Evolutionary conservation across 2,113 vertebrate species (phyloP), one percentile per base, ranked within the genome.

Genomic region (Lipotes vexillifer): DNA sequence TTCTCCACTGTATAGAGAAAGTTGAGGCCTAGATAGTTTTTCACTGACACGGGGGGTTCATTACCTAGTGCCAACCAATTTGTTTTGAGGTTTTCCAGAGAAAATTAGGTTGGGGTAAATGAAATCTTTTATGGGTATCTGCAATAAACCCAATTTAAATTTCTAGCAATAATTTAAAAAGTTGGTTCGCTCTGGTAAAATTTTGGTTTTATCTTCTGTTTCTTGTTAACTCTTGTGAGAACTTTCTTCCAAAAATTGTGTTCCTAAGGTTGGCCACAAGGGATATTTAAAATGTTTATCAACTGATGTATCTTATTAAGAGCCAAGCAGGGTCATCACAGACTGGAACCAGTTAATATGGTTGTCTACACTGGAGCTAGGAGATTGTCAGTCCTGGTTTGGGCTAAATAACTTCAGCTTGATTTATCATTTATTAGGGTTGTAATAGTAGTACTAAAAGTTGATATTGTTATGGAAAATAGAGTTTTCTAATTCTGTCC

Each of bases 171-270:
- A 93, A 83, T 94, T 55, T 84, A 49, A 87, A 91, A 95, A 82
- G 12, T 61, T 95, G 21, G 52, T 55, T 77, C 46, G 25, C 36
- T 89, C 33, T 95, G 83, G 38, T 93, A 81, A 90, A 41, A 8
- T n/a, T 96, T 90, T 96, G 12, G 65, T 68, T 96, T 94, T 33
- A 82, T 71, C 46, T 92, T 86, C 93, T 92, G 46, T 83, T 97
- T 92, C 41, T 87, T 94, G 8, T 81, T 95, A 77, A 82, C 12
- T 68, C 27, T 94, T 86, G 52, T 66, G 78, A 81, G 77, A 80
- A 83, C 4, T 69, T 1, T 46, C 15, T 23, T 96, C 31, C 44
- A 89, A 72, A 5, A 93, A 66, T 78, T 52, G 15, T 52, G 55
- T 46, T 75, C 38, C 46, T 59, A 33, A 85, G 71, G 29, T 86